phyloP scores from a whole-genome alignment of 2,888 invertebrate species.

The Andrena hattorfiana region DNA sequence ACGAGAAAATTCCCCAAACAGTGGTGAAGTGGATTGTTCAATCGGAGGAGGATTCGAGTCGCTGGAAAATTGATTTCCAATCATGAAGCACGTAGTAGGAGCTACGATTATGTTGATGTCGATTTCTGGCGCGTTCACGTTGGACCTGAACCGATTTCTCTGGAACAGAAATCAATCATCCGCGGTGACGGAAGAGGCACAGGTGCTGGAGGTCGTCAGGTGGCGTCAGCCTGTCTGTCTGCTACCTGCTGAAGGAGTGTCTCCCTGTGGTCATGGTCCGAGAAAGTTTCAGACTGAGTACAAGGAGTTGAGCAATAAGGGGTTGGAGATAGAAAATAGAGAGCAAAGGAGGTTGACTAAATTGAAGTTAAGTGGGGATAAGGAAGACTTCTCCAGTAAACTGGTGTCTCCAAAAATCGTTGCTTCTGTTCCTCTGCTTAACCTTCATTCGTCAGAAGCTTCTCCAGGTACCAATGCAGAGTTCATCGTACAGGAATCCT shows the following conservation, averaged over 20 bases:
- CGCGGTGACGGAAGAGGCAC: not conserved
- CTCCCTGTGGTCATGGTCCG: slow-evolving; percentile 41
- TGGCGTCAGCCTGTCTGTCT: slow-evolving; percentile 75
- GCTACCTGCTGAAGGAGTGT: slow-evolving; percentile 51
- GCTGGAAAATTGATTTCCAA: not conserved
- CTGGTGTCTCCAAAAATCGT: not conserved
- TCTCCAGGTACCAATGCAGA: not conserved
- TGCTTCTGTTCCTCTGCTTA: not conserved
- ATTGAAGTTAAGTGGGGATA: not conserved
- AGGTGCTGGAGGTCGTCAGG: slow-evolving; percentile 63
- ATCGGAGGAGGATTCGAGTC: not conserved
- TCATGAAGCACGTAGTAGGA: slow-evolving; percentile 18
- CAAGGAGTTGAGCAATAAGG: slow-evolving; percentile 10
- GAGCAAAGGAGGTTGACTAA: slow-evolving; percentile 7
- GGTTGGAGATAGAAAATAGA: not conserved
- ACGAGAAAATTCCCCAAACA: not conserved
- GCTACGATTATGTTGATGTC: slow-evolving; percentile 1
- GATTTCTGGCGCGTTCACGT: not conserved
- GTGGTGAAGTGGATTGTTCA: not conserved
- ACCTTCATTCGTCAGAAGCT: slow-evolving; percentile 10
- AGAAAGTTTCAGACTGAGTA: slow-evolving; percentile 52
- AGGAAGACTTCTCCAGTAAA: not conserved
- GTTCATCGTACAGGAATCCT: not conserved
- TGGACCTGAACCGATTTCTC: slow-evolving; percentile 45
- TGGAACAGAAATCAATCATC: slow-evolving; percentile 18